A percentile compares a stretch with the other conserved stretches of the same genome.
Conservation (phyloP, 2,797 vertebrate species). For the Peromyscus attwateri region DNA sequence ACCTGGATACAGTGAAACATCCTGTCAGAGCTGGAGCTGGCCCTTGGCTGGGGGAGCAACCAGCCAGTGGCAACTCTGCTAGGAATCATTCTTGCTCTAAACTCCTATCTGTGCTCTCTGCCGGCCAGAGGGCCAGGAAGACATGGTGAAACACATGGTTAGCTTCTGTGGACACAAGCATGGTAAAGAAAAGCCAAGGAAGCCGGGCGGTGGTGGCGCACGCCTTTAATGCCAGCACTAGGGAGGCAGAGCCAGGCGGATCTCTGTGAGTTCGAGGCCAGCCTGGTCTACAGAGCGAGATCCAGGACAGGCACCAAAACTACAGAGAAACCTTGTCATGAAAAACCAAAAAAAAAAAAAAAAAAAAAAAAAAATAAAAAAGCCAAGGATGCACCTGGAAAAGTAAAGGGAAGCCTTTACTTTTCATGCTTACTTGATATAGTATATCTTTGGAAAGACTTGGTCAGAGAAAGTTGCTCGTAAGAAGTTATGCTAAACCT, state of each 20-base stretch:
- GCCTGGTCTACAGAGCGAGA: no score
- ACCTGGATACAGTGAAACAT: neutral
- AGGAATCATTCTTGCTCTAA: neutral
- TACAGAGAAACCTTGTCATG: no score
- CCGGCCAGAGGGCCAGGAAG: neutral
- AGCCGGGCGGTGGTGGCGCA: no score
- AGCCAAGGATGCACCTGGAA: neutral
- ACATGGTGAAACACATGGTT: neutral
- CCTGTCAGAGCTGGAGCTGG: neutral
- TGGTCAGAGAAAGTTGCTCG: constrained; percentile 9
- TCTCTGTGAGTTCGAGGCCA: no score
- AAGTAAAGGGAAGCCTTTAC: neutral
- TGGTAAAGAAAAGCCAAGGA: neutral
- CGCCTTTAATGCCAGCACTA: no score
- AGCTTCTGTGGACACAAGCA: neutral
- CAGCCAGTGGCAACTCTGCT: neutral
- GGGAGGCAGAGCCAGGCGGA: no score
- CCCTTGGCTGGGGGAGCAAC: neutral
- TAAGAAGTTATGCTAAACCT: neutral
- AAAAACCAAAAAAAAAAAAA: no score
- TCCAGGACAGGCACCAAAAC: no score
- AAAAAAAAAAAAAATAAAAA: neutral
- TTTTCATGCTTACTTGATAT: neutral
- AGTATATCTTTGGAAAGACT: neutral
- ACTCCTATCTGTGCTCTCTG: neutral